These are phyloP conservation scores for Aradophagus sp. DNA, from an alignment of 1,140 invertebrate species.

Conservation along the genomic window DNA sequence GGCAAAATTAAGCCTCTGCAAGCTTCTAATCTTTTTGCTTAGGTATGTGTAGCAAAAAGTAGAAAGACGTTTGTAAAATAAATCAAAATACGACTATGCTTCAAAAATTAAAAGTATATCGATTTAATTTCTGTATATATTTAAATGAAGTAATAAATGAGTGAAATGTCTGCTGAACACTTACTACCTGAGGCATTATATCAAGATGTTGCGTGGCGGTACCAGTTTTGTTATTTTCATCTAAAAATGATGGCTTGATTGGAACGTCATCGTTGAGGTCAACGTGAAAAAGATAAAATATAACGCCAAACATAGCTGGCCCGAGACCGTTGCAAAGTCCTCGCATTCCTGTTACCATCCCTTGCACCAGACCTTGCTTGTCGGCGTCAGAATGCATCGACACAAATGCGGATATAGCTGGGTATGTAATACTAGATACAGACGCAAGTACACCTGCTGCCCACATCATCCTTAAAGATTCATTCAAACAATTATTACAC, in stretches of 20 bases:
- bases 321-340: constrained; percentile 91
- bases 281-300: constrained; percentile 99
- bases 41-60: too few species aligned
- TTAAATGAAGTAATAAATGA: too few species aligned
- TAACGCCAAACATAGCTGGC: constrained; percentile 93
- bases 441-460: constrained; percentile 96
- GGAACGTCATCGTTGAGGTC: constrained; percentile 88
- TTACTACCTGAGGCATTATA: constrained; percentile 75
- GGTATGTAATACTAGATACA: constrained; percentile 96
- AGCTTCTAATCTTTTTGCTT: too few species aligned
- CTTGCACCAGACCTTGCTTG: constrained; percentile 98
- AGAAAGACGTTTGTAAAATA: too few species aligned
- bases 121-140: too few species aligned
- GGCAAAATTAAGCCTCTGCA: too few species aligned
- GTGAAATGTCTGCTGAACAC: too few species aligned
- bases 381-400: constrained; percentile 97
- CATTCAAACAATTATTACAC: background rate
- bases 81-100: too few species aligned
- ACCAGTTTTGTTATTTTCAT: constrained; percentile 72
- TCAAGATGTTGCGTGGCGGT: constrained; percentile 73
- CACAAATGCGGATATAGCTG: constrained; percentile 99
- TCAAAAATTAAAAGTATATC: too few species aligned
- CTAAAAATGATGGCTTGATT: constrained; percentile 69
- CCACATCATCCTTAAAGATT: constrained; percentile 95
- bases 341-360: constrained; percentile 97